Evolutionary conservation across 92 coral and sea anemone genomes (phyloP).

Genomic region (Epizoanthus ramosus): DNA sequence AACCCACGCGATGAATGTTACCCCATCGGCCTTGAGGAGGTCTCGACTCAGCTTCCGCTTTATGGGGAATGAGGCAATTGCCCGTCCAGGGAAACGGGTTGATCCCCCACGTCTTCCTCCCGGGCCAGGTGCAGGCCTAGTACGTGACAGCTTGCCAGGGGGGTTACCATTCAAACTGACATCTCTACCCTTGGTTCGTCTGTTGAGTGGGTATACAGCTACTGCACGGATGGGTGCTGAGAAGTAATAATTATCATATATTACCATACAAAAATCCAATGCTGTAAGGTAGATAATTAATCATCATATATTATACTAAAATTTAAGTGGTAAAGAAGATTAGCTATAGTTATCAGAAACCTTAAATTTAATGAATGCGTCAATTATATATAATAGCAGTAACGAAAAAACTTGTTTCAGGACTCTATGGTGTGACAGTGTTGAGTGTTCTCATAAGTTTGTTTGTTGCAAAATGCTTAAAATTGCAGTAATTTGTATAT

Average conservation of each 20-base stretch:
- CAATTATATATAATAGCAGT: too few relatives aligned
- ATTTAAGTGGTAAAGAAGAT: background rate
- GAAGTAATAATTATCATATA: background rate
- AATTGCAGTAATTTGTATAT: too few relatives aligned
- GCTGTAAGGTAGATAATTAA: background rate
- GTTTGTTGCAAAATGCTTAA: too few relatives aligned
- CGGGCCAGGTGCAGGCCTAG: conserved; percentile 29
- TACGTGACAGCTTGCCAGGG: conserved; percentile 27
- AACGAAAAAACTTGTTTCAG: too few relatives aligned
- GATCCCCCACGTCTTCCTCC: conserved; percentile 15
- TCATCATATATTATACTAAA: too few relatives aligned
- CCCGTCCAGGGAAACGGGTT: conserved; percentile 20
- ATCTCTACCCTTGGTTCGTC: conserved; percentile 62
- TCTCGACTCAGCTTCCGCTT: conserved; percentile 14
- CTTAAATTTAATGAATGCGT: too few relatives aligned
- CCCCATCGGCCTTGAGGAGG: conserved; percentile 16
- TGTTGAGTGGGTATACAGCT: conserved; percentile 68
- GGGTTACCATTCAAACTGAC: conserved; percentile 56
- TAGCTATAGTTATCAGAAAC: too few relatives aligned
- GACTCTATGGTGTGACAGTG: too few relatives aligned
- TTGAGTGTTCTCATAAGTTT: too few relatives aligned
- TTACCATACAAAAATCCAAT: background rate
- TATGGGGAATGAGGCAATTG: conserved; percentile 23
- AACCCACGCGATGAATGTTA: conserved; percentile 14
- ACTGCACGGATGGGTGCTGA: conserved; percentile 61